Evolutionary conservation across 2,888 invertebrate genomes (phyloP), one percentile per base, ranked within the genome.

Genomic region (Linnaemya vulpina): DNA sequence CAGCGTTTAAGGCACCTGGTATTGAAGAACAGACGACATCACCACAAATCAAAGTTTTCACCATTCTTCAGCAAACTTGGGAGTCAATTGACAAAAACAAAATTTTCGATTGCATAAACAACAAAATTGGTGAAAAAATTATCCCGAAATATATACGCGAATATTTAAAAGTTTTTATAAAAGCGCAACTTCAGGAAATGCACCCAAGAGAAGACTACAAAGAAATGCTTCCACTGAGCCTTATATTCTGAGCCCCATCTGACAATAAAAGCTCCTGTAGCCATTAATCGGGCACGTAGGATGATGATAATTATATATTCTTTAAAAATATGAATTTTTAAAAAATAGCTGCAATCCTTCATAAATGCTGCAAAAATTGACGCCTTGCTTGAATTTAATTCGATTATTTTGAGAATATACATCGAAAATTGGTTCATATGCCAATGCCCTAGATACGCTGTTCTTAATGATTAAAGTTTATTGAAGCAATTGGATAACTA

Each of bases 11-110:
- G 76, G 76, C 55, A 3, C 55, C 67, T 76, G 46, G 58, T 58
- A 76, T 76, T 67, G 55, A 75, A 55, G 43, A 76, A 11, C 53
- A 76, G 43, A 58, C 20, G 1, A 58, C 76, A 76, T 76, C 55
- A 15, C 76, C 51, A 25, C 40, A 63, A 63, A 75, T 75, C 5
- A 75, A 75, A 75, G 25, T 49, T 40, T 74, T 51, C 51, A 20
- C 51, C 58, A 58, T 35, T n/a, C 58, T 58, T n/a, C 58, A 58
- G 58, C 15, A 58, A 8, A 58, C n/a, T 15, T 30, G 30, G 35
- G 30, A 68, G 53, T 68, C 51, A 10, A 68, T 53, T 68, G 13
- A 53, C 53, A 68, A 68, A 38, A 15, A 1, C 22, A 22, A n/a
- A 15, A 25, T 46, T 46, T 65, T 25, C 20, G 49, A 67, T 11